Evolutionary conservation across 2,888 invertebrate species (phyloP).

Genomic region (Hydriomena furcata): DNA sequence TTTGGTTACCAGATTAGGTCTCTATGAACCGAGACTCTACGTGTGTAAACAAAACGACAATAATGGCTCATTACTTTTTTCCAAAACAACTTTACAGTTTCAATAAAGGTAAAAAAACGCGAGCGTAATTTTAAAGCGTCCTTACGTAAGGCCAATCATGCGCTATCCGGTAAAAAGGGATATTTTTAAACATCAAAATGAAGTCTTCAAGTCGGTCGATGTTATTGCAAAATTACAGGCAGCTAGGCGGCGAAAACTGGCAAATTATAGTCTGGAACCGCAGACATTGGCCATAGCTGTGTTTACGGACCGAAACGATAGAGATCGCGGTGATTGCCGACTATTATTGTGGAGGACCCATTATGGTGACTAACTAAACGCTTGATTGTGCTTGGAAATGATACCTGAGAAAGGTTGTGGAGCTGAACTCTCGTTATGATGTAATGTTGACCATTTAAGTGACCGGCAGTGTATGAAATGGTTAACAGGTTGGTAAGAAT

Average conservation of each 20-base stretch:
- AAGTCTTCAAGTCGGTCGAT: conserved; percentile 65
- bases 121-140: conserved; percentile 28
- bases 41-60: conserved; percentile 64
- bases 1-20: conserved; percentile 81
- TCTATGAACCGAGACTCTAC: conserved; percentile 64
- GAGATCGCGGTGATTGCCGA: conserved; percentile 62
- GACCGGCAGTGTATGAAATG: conserved; percentile 10
- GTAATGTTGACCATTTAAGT: conserved; percentile 27
- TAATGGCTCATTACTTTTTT: conserved; percentile 58
- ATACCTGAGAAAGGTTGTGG: conserved; percentile 19
- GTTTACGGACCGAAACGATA: conserved; percentile 52
- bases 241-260: conserved; percentile 76
- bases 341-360: conserved; percentile 61
- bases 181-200: conserved; percentile 61
- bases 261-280: conserved; percentile 74
- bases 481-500: neutral
- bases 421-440: conserved; percentile 23
- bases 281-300: conserved; percentile 60
- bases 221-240: conserved; percentile 73
- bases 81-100: conserved; percentile 46
- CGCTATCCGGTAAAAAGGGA: conserved; percentile 48
- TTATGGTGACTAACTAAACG: conserved; percentile 57
- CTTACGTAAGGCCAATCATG: conserved; percentile 56
- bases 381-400: conserved; percentile 36
- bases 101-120: conserved; percentile 43